A percentile compares a stretch with the other conserved stretches of the same genome.
phyloP scores from a whole-genome alignment of 2,113 vertebrate genomes.

The Paradisaea rubra region DNA sequence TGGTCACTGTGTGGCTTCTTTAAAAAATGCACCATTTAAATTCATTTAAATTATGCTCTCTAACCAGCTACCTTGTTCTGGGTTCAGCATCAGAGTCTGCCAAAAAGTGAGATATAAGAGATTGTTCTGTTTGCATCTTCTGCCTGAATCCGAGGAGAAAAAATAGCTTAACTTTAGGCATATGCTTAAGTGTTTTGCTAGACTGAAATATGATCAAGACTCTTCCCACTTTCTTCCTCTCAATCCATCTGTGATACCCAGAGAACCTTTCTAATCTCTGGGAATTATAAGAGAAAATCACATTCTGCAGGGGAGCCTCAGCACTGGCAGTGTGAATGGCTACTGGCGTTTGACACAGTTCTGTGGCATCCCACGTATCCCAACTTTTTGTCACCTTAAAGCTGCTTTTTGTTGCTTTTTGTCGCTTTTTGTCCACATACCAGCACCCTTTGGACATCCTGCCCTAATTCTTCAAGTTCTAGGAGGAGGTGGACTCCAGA shows the following conservation, averaged over 20 bases:
- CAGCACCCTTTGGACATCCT: background rate
- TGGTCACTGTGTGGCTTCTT: background rate
- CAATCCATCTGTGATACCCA: background rate
- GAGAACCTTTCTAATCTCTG: background rate
- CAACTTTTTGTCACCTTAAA: background rate
- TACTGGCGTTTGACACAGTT: background rate
- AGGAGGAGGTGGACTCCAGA: background rate
- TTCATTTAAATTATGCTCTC: background rate
- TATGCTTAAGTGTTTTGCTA: constrained; percentile 25
- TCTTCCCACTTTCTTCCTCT: constrained; percentile 27
- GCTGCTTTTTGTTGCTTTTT: background rate
- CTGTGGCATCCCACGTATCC: fast-evolving
- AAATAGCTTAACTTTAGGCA: constrained; percentile 13
- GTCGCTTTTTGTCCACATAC: background rate
- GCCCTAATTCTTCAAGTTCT: background rate
- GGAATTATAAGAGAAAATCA: background rate
- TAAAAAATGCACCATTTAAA: background rate
- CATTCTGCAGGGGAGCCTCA: background rate
- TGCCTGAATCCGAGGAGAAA: background rate
- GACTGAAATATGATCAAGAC: constrained; percentile 9
- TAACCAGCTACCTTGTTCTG: background rate
- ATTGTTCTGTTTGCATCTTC: background rate
- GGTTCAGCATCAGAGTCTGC: background rate
- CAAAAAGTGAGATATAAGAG: background rate
- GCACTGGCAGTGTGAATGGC: background rate